These are phyloP conservation scores for Phyllostomus discolor DNA, from an alignment of 2,113 vertebrate species.

Conservation along the genomic window DNA sequence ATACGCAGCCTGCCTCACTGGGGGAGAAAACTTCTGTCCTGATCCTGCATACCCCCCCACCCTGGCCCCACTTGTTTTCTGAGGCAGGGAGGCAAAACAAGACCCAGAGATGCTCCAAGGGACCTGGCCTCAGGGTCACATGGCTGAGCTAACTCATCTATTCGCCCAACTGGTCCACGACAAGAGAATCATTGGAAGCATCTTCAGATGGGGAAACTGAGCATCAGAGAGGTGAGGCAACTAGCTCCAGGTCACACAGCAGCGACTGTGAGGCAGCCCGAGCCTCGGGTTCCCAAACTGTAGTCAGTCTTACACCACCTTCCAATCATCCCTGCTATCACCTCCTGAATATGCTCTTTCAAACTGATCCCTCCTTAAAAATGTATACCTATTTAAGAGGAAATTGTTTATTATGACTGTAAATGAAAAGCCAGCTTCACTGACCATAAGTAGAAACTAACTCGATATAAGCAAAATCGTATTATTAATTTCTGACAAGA, in stretches of 20 bases:
- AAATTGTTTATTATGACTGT: not conserved
- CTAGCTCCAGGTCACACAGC: not conserved
- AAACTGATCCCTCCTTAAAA: not conserved
- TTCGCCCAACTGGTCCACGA: no score
- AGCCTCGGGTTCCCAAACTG: not conserved
- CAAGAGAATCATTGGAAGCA: rapidly evolving
- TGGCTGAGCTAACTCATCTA: no score
- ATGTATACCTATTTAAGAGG: not conserved
- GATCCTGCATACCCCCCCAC: no score
- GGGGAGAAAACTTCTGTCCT: not conserved
- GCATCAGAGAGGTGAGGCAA: not conserved
- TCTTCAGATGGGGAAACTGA: not conserved
- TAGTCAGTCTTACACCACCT: no score
- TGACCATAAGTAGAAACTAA: not conserved
- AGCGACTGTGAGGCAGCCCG: not conserved
- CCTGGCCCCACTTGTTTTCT: no score
- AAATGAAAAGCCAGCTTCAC: not conserved
- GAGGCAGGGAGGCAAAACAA: not conserved
- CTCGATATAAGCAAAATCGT: not conserved
- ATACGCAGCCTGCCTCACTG: not conserved
- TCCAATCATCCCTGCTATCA: rapidly evolving
- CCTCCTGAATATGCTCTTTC: not conserved
- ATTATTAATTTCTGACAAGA: not conserved
- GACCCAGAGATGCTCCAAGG: not conserved
- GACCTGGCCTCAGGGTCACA: not conserved